Evolutionary conservation across 1,140 invertebrate species (phyloP).

Genomic region (Adoxophyes honmai): DNA sequence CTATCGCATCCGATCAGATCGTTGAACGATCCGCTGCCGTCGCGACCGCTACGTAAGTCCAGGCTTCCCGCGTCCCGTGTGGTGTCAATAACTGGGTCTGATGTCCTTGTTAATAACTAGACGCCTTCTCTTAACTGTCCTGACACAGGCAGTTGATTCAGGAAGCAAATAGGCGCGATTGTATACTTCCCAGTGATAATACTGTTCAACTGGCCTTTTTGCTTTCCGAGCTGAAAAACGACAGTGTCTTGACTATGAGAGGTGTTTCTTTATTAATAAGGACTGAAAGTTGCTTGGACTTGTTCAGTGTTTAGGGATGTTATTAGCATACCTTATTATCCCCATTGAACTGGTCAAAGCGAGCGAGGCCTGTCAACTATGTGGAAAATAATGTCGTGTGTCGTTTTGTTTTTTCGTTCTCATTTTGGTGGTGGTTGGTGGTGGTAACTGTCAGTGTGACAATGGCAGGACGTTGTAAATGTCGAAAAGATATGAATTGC

Average conservation of each 20-base stretch:
- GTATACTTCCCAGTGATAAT: too few relatives aligned
- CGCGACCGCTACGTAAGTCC: constrained; percentile 66
- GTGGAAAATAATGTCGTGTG: constrained; percentile 12
- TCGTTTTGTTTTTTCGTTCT: constrained; percentile 14
- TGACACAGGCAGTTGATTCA: too few relatives aligned
- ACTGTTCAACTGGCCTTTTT: too few relatives aligned
- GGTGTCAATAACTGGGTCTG: constrained; percentile 15
- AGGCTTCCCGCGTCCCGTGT: constrained; percentile 43
- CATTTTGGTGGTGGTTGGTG: constrained; percentile 11
- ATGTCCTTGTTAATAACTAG: background rate
- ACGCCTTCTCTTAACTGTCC: too few relatives aligned
- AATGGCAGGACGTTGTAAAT: background rate
- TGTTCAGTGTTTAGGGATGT: too few relatives aligned
- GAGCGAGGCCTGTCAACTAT: background rate
- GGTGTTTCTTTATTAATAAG: too few relatives aligned
- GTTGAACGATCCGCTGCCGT: constrained; percentile 49
- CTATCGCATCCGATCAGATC: constrained; percentile 64
- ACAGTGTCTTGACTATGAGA: too few relatives aligned
- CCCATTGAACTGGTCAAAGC: too few relatives aligned
- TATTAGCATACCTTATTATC: too few relatives aligned
- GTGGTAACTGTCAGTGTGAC: background rate
- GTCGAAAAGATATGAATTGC: constrained; percentile 1
- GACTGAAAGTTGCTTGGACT: too few relatives aligned
- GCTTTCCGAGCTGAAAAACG: too few relatives aligned
- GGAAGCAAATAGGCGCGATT: too few relatives aligned